Evolutionary conservation across 1,140 invertebrate species (phyloP), one percentile per base, ranked within the genome.

Genomic region (Leptonema lineaticorne): DNA sequence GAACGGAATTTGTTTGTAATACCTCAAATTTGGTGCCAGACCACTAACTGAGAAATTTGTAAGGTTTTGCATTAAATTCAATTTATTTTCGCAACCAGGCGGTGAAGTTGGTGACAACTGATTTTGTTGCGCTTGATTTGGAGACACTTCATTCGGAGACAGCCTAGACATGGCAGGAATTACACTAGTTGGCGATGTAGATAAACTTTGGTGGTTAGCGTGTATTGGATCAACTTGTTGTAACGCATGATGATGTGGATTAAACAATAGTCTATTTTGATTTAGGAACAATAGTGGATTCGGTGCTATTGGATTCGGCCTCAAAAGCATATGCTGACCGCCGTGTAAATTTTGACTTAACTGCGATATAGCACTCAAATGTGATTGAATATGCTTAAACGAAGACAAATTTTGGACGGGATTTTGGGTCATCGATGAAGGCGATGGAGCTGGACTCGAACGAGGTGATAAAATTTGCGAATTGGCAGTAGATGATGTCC

Each of bases 351-450:
- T 83, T 64, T 83, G 81, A 73, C 80, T 85, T 45, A 85, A 74
- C 69, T 85, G 82, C 7, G 84, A 85, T 74, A 86, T 85, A 0
- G 85, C 84, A 69, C 85, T 85, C 28, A 86, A 64, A 70, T 86
- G 84, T 53, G 83, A 85, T 67, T 86, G 84, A 59, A 86, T 86
- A 64, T 86, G 85, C 74, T 86, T 86, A 67, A 85, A 86, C 0
- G 82, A 82, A 0, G 85, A 81, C 9, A 82, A 64, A 4, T 77
- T 77, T 69, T 77, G 69, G 28, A 70, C 63, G 37, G 59, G 68
- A 14, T 62, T 64, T 24, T 30, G 64, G 24, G 48, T 60, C 28
- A 69, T 63, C 9, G 69, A 70, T 7, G 73, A 62, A 1, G 67
- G 69, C 0, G 74, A 73, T 73, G 70, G 64, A 41, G 76, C 57